These are phyloP conservation scores for Ladona fulva DNA, from an alignment of 1,140 invertebrate species.

Conservation along the genomic window DNA sequence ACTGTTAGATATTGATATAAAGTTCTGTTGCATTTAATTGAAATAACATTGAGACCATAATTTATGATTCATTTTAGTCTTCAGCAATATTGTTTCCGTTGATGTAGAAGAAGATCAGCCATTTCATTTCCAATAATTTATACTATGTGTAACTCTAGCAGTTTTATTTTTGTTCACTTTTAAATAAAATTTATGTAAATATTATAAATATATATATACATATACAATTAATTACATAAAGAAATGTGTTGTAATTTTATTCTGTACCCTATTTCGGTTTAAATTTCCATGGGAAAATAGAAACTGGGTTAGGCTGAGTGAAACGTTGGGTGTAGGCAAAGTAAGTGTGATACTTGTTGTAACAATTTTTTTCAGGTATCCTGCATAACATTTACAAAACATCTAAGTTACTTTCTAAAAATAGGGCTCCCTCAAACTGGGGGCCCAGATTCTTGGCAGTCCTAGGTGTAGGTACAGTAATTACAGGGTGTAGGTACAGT, in stretches of 20 bases:
- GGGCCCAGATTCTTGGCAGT: no score
- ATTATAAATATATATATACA: not conserved
- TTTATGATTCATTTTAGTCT: not conserved
- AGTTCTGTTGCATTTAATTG: conserved; percentile 2
- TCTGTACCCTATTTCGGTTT: not conserved
- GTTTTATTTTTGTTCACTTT: not conserved
- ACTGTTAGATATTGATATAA: not conserved
- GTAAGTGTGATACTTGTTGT: no score
- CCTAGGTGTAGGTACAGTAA: no score
- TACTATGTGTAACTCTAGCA: not conserved
- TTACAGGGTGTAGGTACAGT: no score
- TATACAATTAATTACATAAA: not conserved
- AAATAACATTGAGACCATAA: not conserved
- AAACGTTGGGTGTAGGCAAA: no score
- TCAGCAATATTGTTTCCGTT: not conserved
- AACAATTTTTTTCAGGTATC: no score
- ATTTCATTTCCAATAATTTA: not conserved
- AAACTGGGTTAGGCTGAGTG: no score
- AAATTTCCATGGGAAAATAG: no score
- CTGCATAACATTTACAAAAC: no score
- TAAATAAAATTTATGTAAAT: conserved; percentile 6
- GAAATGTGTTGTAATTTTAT: not conserved
- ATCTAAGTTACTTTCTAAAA: no score
- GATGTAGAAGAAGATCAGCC: not conserved
- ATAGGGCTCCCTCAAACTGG: no score